Evolutionary conservation across 2,113 vertebrate genomes (phyloP).

Genomic region (Caretta caretta): DNA sequence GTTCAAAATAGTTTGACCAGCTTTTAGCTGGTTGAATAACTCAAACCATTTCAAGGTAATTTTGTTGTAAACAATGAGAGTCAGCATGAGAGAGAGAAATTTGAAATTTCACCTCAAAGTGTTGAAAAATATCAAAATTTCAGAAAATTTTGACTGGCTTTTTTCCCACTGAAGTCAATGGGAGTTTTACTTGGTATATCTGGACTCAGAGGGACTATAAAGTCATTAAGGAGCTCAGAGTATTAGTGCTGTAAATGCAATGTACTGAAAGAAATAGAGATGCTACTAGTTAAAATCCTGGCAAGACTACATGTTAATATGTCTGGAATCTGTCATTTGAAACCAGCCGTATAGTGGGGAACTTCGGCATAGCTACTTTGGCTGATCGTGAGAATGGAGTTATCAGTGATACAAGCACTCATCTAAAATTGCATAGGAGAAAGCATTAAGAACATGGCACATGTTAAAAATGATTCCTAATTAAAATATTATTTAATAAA

Average conservation of each 20-base stretch:
- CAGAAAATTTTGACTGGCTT: neutral
- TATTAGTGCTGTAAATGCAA: neutral
- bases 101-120: neutral
- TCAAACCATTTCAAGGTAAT: constrained; percentile 28
- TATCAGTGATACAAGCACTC: constrained; percentile 63
- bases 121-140: constrained; percentile 17
- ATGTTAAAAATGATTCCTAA: constrained; percentile 69
- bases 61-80: constrained; percentile 25
- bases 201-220: constrained; percentile 54
- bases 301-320: neutral
- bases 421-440: constrained; percentile 67
- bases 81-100: constrained; percentile 51
- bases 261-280: constrained; percentile 42
- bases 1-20: constrained; percentile 30
- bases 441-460: constrained; percentile 65
- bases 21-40: constrained; percentile 13
- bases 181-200: constrained; percentile 45
- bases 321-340: neutral
- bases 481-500: constrained; percentile 75
- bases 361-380: constrained; percentile 20
- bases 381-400: constrained; percentile 38
- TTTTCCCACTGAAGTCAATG: constrained; percentile 16
- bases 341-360: neutral
- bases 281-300: constrained; percentile 50
- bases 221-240: constrained; percentile 1